These are phyloP conservation scores for Dendrocopos noguchii DNA, from an alignment of 2,113 vertebrate species.

Conservation along the genomic window DNA sequence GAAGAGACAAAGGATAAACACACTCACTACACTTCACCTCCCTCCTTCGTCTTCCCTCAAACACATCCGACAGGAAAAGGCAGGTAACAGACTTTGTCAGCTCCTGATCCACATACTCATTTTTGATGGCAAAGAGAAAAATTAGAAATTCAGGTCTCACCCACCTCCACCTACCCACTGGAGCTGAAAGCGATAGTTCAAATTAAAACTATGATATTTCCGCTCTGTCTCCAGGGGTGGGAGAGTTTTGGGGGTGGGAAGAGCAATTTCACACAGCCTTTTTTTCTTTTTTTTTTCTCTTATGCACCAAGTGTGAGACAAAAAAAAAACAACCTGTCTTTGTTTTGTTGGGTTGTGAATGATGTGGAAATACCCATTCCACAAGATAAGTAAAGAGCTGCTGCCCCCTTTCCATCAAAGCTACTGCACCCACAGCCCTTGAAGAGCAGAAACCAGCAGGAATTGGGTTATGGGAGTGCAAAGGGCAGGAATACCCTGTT, in stretches of 20 bases:
- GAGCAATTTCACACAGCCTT: background rate
- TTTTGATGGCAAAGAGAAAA: constrained; percentile 31
- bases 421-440: background rate
- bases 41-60: background rate
- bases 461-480: background rate
- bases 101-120: background rate
- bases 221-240: background rate
- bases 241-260: background rate
- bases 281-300: background rate
- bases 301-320: constrained; percentile 9
- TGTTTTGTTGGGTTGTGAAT: constrained; percentile 11
- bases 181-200: constrained; percentile 33
- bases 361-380: background rate
- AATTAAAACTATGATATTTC: constrained; percentile 49
- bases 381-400: background rate
- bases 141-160: constrained; percentile 45
- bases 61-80: background rate
- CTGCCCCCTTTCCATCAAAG: background rate
- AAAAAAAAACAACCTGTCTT: background rate
- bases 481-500: constrained; percentile 35
- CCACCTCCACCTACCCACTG: constrained; percentile 17
- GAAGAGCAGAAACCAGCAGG: background rate
- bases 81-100: constrained; percentile 28
- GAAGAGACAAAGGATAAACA: background rate
- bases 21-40: background rate